A percentile compares a stretch with the other conserved stretches of the same genome.
Conservation (phyloP, 2,113 vertebrate species). For the Hydropotes inermis region DNA sequence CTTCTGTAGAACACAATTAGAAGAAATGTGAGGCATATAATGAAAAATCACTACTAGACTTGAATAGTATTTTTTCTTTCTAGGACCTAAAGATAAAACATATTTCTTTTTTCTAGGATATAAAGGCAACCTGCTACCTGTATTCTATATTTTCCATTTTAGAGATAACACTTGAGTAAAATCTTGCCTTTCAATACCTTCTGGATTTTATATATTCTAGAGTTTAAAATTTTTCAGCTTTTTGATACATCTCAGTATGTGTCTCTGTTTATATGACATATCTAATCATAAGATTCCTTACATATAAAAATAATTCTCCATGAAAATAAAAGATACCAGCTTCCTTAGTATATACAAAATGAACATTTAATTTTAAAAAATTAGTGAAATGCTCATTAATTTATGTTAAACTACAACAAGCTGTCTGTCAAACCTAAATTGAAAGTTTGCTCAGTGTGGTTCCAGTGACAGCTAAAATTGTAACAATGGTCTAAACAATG, state of each 20-base stretch:
- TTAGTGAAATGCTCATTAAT: neutral
- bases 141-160: neutral
- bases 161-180: neutral
- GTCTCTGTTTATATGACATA: neutral
- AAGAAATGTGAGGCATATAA: neutral
- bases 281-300: neutral
- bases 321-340: neutral
- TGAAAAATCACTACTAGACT: neutral
- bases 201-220: neutral
- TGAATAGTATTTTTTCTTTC: neutral
- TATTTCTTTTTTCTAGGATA: neutral
- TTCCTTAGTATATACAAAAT: neutral
- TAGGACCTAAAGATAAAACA: neutral
- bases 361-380: neutral
- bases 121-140: neutral
- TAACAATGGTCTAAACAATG: neutral
- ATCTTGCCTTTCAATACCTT: neutral
- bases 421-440: neutral
- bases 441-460: neutral
- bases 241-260: neutral
- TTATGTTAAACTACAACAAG: neutral
- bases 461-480: neutral
- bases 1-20: neutral
- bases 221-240: neutral
- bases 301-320: neutral